Conservation (phyloP, 2,888 invertebrate genomes). For the Pristionchus mayeri region DNA sequence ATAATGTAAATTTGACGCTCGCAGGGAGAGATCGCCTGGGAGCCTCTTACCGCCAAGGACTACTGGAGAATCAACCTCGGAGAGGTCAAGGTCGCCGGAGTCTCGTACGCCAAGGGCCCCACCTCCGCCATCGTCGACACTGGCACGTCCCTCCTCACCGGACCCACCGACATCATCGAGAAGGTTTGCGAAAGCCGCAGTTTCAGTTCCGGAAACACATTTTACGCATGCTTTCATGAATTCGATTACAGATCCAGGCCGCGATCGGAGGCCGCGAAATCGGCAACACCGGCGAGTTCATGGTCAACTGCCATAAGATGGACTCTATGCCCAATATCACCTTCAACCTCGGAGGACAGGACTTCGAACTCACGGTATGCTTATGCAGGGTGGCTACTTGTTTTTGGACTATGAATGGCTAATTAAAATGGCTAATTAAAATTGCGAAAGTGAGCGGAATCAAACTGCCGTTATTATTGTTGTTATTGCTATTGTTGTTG, state of each 20-base stretch:
- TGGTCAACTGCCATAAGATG: constrained; percentile 87
- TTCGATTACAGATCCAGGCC: constrained; percentile 84
- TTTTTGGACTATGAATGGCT: too few species aligned
- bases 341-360: constrained; percentile 85
- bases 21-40: constrained; percentile 61
- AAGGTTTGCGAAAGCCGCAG: too few species aligned
- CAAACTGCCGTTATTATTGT: too few species aligned
- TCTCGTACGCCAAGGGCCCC: constrained; percentile 76
- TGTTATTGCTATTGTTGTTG: too few species aligned
- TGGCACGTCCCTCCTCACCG: constrained; percentile 94
- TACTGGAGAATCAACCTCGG: constrained; percentile 64
- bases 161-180: constrained; percentile 86
- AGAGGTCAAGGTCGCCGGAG: constrained; percentile 29
- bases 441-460: too few species aligned
- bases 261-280: constrained; percentile 83
- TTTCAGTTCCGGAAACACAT: too few species aligned
- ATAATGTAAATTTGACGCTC: too few species aligned
- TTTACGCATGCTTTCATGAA: background rate
- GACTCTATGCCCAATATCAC: constrained; percentile 86
- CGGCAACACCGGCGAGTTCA: constrained; percentile 82
- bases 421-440: too few species aligned
- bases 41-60: constrained; percentile 58
- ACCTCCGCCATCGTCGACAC: constrained; percentile 96
- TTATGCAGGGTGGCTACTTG: too few species aligned
- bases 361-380: constrained; percentile 84